Base-by-base conservation (phyloP, 64 coral and sea anemone genomes). In the Montipora capricornis region DNA sequence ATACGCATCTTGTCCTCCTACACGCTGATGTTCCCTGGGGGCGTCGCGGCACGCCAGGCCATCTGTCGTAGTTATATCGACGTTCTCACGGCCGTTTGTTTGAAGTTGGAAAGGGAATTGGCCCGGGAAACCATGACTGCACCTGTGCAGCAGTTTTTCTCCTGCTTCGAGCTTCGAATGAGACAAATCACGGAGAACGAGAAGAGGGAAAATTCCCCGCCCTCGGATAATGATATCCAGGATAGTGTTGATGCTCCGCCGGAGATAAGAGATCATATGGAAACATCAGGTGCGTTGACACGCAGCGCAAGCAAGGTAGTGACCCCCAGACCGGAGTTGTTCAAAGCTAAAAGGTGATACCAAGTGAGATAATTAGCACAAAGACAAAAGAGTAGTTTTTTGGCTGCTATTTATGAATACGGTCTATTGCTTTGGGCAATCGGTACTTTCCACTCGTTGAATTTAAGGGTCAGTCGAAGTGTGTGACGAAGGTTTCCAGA, bases 11-110 rank as follows among this genome's bases (percentile, higher is more conserved):
- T 96, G 17, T 95, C 97, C 13, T 99, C 97, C 7, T 96, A 89
- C 47, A 99, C 88, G 44, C 70, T 93, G 2, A 94, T 76, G 8
- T 99, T 99, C 26, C 94, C 97, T 37, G 95, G 95, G 20, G 95
- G 89, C 53, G 92, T 89, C 13, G 84, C 87, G 15, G 97, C 97
- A 6, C 70, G 97, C 76, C 73, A 92, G 22, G 92, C 91, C n/a
- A 87, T 99, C 20, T 96, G 94, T 68, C 92, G 94, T 20, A 96
- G 87, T 49, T 94, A 92, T 49, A 80, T 99, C 60, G 97, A 99
- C 80, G 84, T 99, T 69, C 83, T 96, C 1, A 94, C 83, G 20
- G 92, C 89, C 22, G 51, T 99, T 44, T 94, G 97, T 78, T 74
- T 91, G 12, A 96, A 94, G 68, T 84, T 96, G 17, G 97, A 99